Evolutionary conservation across 2,113 vertebrate genomes (phyloP), one percentile per base, ranked within the genome.

Genomic region (Peromyscus leucopus): DNA sequence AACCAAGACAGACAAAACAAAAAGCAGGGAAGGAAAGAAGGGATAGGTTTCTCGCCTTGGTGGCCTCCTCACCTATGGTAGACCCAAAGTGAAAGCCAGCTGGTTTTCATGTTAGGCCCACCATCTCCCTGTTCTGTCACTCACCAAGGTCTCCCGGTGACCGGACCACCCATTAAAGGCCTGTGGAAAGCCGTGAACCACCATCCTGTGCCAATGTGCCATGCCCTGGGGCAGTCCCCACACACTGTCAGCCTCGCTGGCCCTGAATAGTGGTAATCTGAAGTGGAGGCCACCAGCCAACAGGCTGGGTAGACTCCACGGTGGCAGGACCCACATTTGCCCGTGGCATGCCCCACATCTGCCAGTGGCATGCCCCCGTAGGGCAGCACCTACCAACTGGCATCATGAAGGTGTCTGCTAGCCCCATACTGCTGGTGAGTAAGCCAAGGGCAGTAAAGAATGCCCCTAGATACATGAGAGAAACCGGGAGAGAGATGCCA

Each of bases 211-310:
- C 12, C n/a, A 21, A 24, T 0, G 24, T 3, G 16, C 11, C 1
- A 39, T 1, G 26, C 36, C n/a, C 42, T 2, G 2, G 65, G 36
- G 19, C 22, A n/a, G 46, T 63, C 59, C 2, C 6, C 2, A 6
- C 2, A 9, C 21, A 4, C 0, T 0, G 71, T 51, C 4, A 11
- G 48, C 36, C 71, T 15, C 24, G 0, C 36, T 7, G 0, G 7
- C 33, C 76, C 94, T 4, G 36, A 24, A 48, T 7, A 48, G 9
- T 0, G 42, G 17, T 3, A 2, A 36, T 21, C 16, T 7, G 61
- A 63, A 65, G n/a, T 13, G 15, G 55, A 85, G 72, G 9, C 19
- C 17, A 3, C 39, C 13, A 1, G 71, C 69, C 33, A 11, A 59
- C 0, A 4, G 46, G 48, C n/a, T 42, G 61, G 39, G 3, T 1